Base-by-base conservation (phyloP, 2,888 invertebrate species). In the Phortica magna region DNA sequence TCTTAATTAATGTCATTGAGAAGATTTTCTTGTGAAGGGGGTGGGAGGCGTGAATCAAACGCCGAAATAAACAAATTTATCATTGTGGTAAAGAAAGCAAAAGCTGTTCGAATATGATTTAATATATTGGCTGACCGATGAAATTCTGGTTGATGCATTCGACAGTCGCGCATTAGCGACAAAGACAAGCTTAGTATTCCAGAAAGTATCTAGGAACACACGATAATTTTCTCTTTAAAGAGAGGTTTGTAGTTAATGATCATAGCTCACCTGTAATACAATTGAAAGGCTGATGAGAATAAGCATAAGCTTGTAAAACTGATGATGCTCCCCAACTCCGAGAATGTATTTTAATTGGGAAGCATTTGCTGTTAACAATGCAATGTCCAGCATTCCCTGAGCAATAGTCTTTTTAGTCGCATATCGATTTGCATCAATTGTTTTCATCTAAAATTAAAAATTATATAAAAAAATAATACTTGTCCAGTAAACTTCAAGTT, bases 361-460 rank as follows among this genome's bases (percentile, higher is more conserved):
- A 4, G 97, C 97, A 90, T 97, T 97, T 0, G 97, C 97, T 1
- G 97, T 97, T 73, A 97, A 93, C 80, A 97, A 92, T 0, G 97
- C 97, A 77, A 97, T 96, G 91, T 97, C 97, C 84, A 97, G 93
- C 95, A 97, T 96, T 5, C 97, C 97, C 93, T 97, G 97, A 0
- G 97, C 97, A 77, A 97, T 96, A 0, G 97, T 97, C 92, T 98
- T 98, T 92, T 97, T 98, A 10, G 97, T 97, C 31, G 97, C 97
- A 94, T 97, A 98, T 82, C 96, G 94, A 92, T 97, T 98, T 4
- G 96, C 95, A 89, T 97, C 96, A 91, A 97, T 92, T 0, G 95
- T 93, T 91, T 96, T 96, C 84, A 94, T 90, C 95, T 95, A 91
- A 64, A 93, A 93, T 59, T 31, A 79, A 84, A 88, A 53, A 53